Evolutionary conservation across 1,140 invertebrate genomes (phyloP).

Genomic region (Drosophila tani): DNA sequence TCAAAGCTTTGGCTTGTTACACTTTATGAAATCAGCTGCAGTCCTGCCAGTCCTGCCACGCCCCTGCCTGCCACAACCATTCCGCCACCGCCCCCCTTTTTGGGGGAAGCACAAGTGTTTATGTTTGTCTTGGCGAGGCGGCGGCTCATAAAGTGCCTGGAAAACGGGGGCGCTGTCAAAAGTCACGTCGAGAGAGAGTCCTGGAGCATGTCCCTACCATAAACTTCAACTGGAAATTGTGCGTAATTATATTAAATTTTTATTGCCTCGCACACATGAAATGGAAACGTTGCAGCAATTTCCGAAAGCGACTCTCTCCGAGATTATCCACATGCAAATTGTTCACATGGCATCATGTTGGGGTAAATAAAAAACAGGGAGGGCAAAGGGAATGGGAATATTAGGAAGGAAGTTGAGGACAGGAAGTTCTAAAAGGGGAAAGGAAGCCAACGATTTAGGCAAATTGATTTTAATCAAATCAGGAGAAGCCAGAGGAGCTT

Average conservation of each 20-base stretch:
- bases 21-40: constrained; percentile 80
- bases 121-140: constrained; percentile 76
- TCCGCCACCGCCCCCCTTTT: not conserved
- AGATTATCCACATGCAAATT: constrained; percentile 53
- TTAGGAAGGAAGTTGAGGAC: constrained; percentile 3
- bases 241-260: constrained; percentile 83
- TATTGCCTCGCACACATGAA: constrained; percentile 66
- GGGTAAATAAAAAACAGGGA: constrained; percentile 11
- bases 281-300: constrained; percentile 70
- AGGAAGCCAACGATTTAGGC: constrained; percentile 10
- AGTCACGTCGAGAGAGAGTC: constrained; percentile 55
- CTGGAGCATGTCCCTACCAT: constrained; percentile 54
- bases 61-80: not conserved
- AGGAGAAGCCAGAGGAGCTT: not conserved
- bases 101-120: constrained; percentile 62
- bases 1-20: constrained; percentile 78
- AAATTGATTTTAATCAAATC: constrained; percentile 55
- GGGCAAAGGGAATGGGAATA: not conserved
- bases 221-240: constrained; percentile 80
- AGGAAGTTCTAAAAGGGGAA: not conserved
- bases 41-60: constrained; percentile 23
- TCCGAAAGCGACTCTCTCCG: constrained; percentile 25
- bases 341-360: constrained; percentile 13
- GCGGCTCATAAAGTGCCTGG: constrained; percentile 68
- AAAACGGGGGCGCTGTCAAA: constrained; percentile 64